Base-by-base conservation (phyloP, 2,113 vertebrate species). In the Paramisgurnus dabryanus region DNA sequence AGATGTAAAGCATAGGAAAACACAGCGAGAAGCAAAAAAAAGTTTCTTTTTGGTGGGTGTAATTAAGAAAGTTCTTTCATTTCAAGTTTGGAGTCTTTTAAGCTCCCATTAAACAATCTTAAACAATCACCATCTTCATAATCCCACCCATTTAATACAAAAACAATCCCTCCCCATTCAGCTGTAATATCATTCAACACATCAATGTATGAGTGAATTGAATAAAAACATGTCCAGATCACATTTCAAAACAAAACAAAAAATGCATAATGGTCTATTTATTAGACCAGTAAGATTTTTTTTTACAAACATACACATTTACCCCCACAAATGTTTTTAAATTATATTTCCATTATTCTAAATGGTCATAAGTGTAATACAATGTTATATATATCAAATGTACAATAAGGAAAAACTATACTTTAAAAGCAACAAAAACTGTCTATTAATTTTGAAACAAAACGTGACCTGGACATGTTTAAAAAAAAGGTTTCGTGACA, bases 11-110 rank as follows among this genome's bases (percentile, higher is more conserved):
- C 41, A 27, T 17, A 60, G 69, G 66, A 69, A 71, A 61, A 80
- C 82, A 69, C 82, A 83, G 39, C 60, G 72, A 65, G 75, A 85
- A 85, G 85, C 86, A 83, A 18, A 63, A 6, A 18, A 82, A 67
- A 11, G 67, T 58, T 69, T 57, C 27, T 15, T 41, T 75, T 76
- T 68, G 80, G 76, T 86, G 82, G 85, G 80, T 85, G 85, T 85
- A 82, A 81, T 72, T 81, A 73, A 60, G 53, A 75, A 63, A 75
- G n/a, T 7, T 61, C 70, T 60, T 43, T 60, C 70, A 41, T 55
- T 18, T 72, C 69, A 73, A 73, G 53, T 60, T n/a, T 10, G 18
- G 41, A 74, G 45, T 74, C 71, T 74, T 57, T 63, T 58, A 45
- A 61, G 18, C 40, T 64, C 58, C 43, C 58, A 11, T 45, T 72